These are phyloP conservation scores for Dione vanillae DNA, from an alignment of 2,888 invertebrate genomes.

Conservation along the genomic window DNA sequence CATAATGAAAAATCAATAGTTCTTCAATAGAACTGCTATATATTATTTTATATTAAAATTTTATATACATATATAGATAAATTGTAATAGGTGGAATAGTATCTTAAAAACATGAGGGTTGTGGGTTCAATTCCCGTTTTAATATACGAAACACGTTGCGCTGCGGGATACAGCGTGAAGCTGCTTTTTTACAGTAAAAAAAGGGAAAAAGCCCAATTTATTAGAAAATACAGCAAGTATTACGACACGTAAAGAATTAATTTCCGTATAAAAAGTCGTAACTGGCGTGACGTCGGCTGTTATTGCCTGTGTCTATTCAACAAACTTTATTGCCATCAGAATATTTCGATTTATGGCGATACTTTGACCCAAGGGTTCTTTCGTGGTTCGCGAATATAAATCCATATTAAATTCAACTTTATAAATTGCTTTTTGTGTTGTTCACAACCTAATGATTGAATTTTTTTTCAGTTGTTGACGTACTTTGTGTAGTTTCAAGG, in stretches of 20 bases:
- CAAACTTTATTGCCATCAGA: conserved; percentile 46
- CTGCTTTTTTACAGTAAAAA: neutral
- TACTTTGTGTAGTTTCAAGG: conserved; percentile 30
- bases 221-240: conserved; percentile 32
- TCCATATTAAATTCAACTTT: conserved; percentile 37
- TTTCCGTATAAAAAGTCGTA: conserved; percentile 57
- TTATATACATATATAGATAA: neutral
- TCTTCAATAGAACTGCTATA: conserved; percentile 18
- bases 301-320: conserved; percentile 50
- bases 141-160: too few relatives aligned
- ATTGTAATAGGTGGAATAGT: neutral
- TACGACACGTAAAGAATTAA: conserved; percentile 53
- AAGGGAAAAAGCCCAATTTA: neutral
- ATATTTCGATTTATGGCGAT: conserved; percentile 41
- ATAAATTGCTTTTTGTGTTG: conserved; percentile 38
- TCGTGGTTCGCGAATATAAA: conserved; percentile 32
- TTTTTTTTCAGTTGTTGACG: conserved; percentile 23
- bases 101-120: too few relatives aligned
- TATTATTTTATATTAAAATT: neutral
- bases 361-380: conserved; percentile 35
- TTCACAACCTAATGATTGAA: conserved; percentile 27
- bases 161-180: too few relatives aligned
- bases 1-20: conserved; percentile 31
- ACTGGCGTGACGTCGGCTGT: conserved; percentile 56
- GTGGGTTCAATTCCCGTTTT: too few relatives aligned